Conservation (phyloP, 1,140 invertebrate species). For the Calosoma granatense region DNA sequence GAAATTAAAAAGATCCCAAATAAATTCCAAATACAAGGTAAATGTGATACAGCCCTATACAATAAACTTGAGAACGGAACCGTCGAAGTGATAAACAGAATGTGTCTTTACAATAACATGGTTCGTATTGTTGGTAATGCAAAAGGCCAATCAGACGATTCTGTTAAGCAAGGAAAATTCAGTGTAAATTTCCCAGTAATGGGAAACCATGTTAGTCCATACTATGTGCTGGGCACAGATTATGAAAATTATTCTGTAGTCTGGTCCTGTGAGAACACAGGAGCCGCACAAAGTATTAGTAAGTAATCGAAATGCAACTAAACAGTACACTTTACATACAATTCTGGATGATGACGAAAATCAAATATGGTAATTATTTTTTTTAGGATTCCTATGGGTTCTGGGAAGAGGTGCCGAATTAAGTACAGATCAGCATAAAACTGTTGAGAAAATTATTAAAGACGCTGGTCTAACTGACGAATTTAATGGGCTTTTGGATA, state of each 20-base stretch:
- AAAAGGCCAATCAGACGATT: too few species aligned
- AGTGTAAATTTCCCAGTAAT: neutral
- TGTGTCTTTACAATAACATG: neutral
- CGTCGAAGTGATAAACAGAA: neutral
- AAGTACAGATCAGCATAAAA: too few species aligned
- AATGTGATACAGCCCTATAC: neutral
- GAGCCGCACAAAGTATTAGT: neutral
- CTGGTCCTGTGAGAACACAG: slow-evolving; percentile 9
- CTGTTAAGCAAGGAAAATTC: too few species aligned
- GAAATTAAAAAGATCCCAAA: neutral
- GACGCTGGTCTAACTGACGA: too few species aligned
- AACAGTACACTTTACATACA: neutral
- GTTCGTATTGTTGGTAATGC: neutral
- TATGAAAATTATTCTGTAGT: slow-evolving; percentile 12
- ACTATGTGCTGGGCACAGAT: slow-evolving; percentile 6
- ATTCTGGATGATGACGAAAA: neutral
- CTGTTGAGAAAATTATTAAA: too few species aligned
- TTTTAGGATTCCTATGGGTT: neutral
- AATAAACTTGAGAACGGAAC: neutral
- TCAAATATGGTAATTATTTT: neutral
- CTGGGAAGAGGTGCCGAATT: too few species aligned
- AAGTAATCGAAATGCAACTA: neutral
- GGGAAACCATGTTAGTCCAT: neutral
- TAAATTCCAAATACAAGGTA: neutral
- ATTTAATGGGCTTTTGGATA: too few species aligned